A percentile compares a stretch with the other conserved stretches of the same genome.
phyloP scores from a whole-genome alignment of 2,888 invertebrate genomes.

The Vanessa cardui region DNA sequence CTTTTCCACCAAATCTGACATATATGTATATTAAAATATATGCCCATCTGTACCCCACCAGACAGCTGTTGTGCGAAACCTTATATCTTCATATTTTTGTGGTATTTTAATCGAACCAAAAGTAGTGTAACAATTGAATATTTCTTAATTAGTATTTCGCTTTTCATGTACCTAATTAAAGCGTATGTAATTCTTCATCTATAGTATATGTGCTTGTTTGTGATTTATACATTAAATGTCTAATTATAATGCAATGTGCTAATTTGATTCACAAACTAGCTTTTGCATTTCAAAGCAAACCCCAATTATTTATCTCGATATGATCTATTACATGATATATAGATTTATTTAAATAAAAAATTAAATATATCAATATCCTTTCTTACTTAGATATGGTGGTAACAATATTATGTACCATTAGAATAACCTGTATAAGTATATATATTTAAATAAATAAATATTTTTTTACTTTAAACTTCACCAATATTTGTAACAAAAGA shows the following conservation, averaged over 20 bases:
- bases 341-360: neutral
- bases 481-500: neutral
- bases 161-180: neutral
- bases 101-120: neutral
- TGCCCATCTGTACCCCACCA: neutral
- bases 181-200: neutral
- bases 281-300: neutral
- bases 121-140: constrained; percentile 1
- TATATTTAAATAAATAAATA: neutral
- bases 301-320: neutral
- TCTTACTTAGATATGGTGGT: neutral
- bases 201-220: constrained; percentile 6
- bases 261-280: neutral
- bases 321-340: neutral
- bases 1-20: constrained; percentile 8
- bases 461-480: neutral
- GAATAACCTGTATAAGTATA: no score
- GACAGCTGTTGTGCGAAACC: neutral
- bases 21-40: neutral
- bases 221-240: constrained; percentile 7
- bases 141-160: neutral
- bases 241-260: neutral
- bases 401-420: neutral
- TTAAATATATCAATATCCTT: neutral
- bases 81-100: neutral